phyloP scores from a whole-genome alignment of 1,140 invertebrate genomes.

The Wiebesia pumilae region DNA sequence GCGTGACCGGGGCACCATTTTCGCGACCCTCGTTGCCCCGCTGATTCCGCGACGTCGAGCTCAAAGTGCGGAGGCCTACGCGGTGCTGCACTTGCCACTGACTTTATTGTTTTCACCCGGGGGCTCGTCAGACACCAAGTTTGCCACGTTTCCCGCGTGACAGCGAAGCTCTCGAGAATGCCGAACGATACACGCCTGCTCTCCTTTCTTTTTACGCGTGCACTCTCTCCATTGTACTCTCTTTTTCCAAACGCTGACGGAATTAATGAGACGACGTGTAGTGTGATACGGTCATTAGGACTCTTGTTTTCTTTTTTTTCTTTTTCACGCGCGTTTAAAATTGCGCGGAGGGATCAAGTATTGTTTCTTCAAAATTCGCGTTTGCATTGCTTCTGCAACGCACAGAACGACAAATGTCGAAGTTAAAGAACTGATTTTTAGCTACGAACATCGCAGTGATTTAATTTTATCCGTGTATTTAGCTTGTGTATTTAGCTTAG shows the following conservation, averaged over 20 bases:
- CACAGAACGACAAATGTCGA: no score
- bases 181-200: conserved; percentile 15
- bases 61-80: background rate
- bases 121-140: conserved; percentile 23
- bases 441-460: background rate
- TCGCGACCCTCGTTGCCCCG: conserved; percentile 15
- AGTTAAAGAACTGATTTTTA: background rate
- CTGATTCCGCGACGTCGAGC: background rate
- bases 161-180: conserved; percentile 26
- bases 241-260: conserved; percentile 39
- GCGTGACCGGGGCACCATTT: conserved; percentile 47
- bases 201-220: background rate
- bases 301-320: background rate
- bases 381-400: background rate
- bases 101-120: conserved; percentile 31
- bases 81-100: background rate
- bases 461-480: background rate
- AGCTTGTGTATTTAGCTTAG: background rate
- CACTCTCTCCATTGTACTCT: background rate
- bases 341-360: background rate
- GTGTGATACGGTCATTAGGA: conserved; percentile 44
- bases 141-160: background rate
- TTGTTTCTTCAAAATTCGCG: background rate
- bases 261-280: conserved; percentile 48
- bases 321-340: background rate